phyloP scores from a whole-genome alignment of 1,140 invertebrate species.

The Mycetomoellerius zeteki region DNA sequence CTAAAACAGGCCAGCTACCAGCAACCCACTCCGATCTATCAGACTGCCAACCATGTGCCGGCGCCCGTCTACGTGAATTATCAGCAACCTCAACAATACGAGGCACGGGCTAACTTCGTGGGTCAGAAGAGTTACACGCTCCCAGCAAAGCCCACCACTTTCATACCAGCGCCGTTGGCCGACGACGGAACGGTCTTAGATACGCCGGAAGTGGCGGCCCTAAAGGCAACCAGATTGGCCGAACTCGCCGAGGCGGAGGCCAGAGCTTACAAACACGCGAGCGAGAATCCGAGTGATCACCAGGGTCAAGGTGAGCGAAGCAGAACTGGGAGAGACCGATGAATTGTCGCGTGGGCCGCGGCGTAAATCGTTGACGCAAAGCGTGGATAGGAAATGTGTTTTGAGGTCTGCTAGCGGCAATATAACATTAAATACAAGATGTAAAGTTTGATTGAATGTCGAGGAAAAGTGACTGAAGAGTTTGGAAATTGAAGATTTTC shows the following conservation, averaged over 20 bases:
- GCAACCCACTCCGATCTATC: constrained; percentile 46
- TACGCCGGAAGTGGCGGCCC: constrained; percentile 89
- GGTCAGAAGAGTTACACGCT: constrained; percentile 74
- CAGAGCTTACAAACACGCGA: constrained; percentile 87
- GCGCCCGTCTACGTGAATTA: constrained; percentile 41
- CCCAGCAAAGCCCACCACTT: constrained; percentile 72
- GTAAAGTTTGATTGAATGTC: not conserved
- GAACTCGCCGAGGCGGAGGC: constrained; percentile 86
- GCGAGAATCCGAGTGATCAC: constrained; percentile 79
- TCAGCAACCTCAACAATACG: constrained; percentile 75
- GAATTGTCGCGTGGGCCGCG: constrained; percentile 19
- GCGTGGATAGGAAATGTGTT: not conserved
- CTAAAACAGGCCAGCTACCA: constrained; percentile 56
- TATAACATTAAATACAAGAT: not conserved
- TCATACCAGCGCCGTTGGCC: constrained; percentile 88
- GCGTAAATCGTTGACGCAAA: not conserved
- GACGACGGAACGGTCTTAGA: constrained; percentile 88
- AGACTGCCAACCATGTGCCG: constrained; percentile 50
- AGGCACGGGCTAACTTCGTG: constrained; percentile 70
- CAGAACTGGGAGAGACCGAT: not conserved
- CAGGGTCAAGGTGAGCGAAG: constrained; percentile 79
- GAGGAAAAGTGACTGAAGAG: not conserved
- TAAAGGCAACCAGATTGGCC: constrained; percentile 84
- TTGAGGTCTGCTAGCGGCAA: not conserved
- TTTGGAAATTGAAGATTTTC: not conserved